Evolutionary conservation across 2,113 vertebrate genomes (phyloP).

Genomic region (Triplophysa dalaica): DNA sequence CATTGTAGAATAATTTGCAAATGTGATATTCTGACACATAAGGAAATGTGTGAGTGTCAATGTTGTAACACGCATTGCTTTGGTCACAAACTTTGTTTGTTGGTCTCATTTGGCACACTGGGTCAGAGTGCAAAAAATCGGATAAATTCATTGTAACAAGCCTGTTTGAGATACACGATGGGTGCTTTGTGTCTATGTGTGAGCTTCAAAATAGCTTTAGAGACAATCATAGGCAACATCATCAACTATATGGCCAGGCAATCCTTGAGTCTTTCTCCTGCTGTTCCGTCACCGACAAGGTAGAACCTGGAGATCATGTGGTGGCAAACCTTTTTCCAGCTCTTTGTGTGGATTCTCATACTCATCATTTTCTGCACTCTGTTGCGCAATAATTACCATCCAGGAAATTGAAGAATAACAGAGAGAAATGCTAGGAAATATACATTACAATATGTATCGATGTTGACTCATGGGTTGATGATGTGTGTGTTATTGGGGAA

Average conservation of each 20-base stretch:
- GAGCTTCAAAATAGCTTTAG: background rate
- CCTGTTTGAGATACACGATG: background rate
- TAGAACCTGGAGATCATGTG: conserved; percentile 86
- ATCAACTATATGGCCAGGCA: conserved; percentile 83
- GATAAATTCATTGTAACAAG: background rate
- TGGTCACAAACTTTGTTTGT: conserved; percentile 32
- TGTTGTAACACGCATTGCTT: conserved; percentile 2
- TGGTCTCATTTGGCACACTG: conserved; percentile 43
- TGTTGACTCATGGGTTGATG: background rate
- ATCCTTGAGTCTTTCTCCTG: conserved; percentile 74
- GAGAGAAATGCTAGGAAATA: background rate
- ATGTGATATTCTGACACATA: conserved; percentile 18
- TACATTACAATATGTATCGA: background rate
- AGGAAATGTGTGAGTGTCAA: background rate
- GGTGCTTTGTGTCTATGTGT: background rate
- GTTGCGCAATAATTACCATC: background rate
- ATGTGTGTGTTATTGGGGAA: background rate
- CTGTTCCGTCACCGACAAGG: conserved; percentile 68
- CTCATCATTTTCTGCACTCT: conserved; percentile 88
- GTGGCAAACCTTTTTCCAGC: conserved; percentile 84
- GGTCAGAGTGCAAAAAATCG: background rate
- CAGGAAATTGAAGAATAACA: background rate
- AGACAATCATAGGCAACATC: conserved; percentile 80
- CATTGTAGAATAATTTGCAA: background rate
- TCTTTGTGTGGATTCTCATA: conserved; percentile 89